Conservation (phyloP, 2,113 vertebrate species). For the Balaenoptera acutorostrata region DNA sequence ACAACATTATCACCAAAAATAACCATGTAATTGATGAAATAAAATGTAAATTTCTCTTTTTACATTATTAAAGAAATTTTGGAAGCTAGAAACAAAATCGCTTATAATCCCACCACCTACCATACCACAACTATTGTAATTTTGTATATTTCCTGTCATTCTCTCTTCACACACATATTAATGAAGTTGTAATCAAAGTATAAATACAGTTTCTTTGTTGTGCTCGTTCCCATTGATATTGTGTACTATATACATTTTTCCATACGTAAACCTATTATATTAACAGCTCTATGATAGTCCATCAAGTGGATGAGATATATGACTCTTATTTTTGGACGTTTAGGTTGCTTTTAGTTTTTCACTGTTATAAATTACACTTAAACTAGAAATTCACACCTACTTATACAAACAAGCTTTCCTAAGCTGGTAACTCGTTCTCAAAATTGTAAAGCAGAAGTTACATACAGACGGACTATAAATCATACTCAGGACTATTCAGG, state of each 20-base stretch:
- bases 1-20: constrained; percentile 16
- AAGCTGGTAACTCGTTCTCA: neutral
- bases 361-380: constrained; percentile 18
- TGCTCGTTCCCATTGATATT: neutral
- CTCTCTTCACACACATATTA: neutral
- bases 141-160: neutral
- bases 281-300: neutral
- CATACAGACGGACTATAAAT: neutral
- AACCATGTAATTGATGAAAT: constrained; percentile 32
- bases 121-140: neutral
- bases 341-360: constrained; percentile 16
- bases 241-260: neutral
- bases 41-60: neutral
- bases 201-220: neutral
- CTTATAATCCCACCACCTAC: neutral
- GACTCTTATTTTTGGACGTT: neutral
- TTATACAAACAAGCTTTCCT: constrained; percentile 17
- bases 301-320: constrained; percentile 11
- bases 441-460: neutral
- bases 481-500: neutral
- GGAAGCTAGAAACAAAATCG: neutral
- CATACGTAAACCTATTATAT: neutral
- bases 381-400: neutral
- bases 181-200: constrained; percentile 22
- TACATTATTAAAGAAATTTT: constrained; percentile 12